Evolutionary conservation across 2,797 vertebrate genomes (phyloP), one percentile per base, ranked within the genome.

Genomic region (Eulemur coronatus): DNA sequence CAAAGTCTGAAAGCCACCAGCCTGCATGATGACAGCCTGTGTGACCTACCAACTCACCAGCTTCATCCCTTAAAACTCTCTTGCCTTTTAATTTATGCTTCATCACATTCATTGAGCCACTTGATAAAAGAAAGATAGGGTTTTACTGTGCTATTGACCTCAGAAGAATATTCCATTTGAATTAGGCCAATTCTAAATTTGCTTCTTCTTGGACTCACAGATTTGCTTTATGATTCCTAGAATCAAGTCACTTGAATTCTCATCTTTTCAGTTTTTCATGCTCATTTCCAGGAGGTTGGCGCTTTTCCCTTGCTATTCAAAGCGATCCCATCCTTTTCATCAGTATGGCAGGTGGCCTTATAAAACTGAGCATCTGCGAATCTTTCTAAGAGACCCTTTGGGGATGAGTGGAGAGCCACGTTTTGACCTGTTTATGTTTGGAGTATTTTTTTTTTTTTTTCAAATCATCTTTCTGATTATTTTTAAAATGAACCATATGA

Each of bases 391-490:
- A 91, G 93, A 94, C 79, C 81, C 94, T 96, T 96, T 38, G 17
- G 89, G 76, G 89, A 80, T 75, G 90, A 89, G 69, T 84, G 93
- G 59, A 97, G 89, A 97, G 81, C 50, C 72, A 96, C 92, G 81
- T 94, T 94, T 97, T 98, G 97, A 98, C 97, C 97, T 98, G 95
- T 96, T 96, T 95, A 89, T 97, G 78, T 81, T 97, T 94, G 52
- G 82, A 33, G 5, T 73, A 15, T 52, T 91, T 57, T 90, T 91
- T 52, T 92, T 90, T 90, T 91, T 75, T 86, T 43, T 14, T 41
- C 18, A 18, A 1, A 89, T 89, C 11, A 18, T 85, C 57, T 94
- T 96, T 92, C 22, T 28, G 20, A 93, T 78, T 84, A 87, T 12
- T 91, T 95, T 35, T 35, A 87, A 97, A 97, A 93, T 89, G 79